phyloP scores from a whole-genome alignment of 2,888 invertebrate genomes.

The Epinotia nisella region DNA sequence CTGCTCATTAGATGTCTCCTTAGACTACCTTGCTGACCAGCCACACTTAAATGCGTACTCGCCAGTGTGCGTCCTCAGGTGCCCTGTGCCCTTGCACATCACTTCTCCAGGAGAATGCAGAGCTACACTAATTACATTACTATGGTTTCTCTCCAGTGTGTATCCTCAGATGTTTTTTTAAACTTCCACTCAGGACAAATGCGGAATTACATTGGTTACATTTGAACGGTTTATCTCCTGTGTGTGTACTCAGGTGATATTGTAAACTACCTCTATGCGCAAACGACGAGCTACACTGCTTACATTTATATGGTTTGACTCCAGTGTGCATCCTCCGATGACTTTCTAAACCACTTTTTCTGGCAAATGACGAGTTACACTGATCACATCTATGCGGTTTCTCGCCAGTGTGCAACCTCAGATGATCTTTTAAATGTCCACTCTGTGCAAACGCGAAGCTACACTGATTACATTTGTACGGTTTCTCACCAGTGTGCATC shows the following conservation, averaged over 20 bases:
- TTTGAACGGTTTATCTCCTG: conserved; percentile 19
- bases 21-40: no score
- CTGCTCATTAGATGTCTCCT: no score
- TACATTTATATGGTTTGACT: conserved; percentile 47
- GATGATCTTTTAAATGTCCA: conserved; percentile 42
- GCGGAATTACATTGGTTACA: not conserved
- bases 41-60: no score
- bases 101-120: not conserved
- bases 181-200: not conserved
- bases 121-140: conserved; percentile 3
- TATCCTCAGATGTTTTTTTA: not conserved
- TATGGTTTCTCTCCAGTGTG: conserved; percentile 48
- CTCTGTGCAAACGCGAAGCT: conserved; percentile 29
- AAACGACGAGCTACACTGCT: conserved; percentile 43
- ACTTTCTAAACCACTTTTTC: conserved; percentile 25
- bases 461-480: conserved; percentile 47
- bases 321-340: conserved; percentile 48
- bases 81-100: not conserved
- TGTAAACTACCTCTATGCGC: no score
- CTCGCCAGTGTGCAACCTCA: conserved; percentile 46
- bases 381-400: conserved; percentile 47
- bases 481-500: conserved; percentile 47
- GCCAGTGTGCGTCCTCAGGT: no score
- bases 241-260: conserved; percentile 11
- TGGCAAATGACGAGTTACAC: conserved; percentile 44